These are phyloP conservation scores for Mus musculus DNA, from an alignment of 2,113 vertebrate genomes.

Conservation along the genomic window DNA sequence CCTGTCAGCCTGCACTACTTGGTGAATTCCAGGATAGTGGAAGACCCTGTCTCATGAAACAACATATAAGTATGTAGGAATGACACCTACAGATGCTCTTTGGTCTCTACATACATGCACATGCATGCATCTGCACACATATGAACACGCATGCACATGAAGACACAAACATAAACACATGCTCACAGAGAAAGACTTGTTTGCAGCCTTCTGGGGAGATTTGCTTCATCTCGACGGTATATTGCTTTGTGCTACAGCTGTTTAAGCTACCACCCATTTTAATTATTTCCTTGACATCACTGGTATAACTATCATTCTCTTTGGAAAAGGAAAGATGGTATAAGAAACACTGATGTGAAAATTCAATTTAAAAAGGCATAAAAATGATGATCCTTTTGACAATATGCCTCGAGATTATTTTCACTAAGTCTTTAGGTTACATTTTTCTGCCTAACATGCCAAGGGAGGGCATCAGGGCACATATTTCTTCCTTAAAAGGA, in stretches of 20 bases:
- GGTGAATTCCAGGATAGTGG: not conserved
- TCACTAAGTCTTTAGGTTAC: not conserved
- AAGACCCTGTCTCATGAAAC: not conserved
- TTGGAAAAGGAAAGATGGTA: not conserved
- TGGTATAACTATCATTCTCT: not conserved
- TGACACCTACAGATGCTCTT: not conserved
- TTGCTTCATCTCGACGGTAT: not conserved
- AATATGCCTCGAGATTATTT: not conserved
- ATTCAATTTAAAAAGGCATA: not conserved
- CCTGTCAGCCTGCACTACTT: not conserved
- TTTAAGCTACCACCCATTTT: not conserved
- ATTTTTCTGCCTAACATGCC: not conserved
- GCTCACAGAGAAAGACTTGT: not conserved
- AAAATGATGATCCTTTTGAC: not conserved
- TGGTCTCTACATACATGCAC: not conserved
- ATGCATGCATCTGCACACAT: not conserved
- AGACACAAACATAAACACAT: not conserved
- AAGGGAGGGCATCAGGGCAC: not conserved
- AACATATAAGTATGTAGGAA: not conserved
- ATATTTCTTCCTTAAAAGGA: not conserved
- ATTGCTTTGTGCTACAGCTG: not conserved
- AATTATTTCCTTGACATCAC: not conserved
- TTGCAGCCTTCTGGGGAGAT: not conserved
- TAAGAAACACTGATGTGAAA: not conserved
- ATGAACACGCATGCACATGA: not conserved